Evolutionary conservation across 1,140 invertebrate genomes (phyloP).

Genomic region (Zelostemma sp.): DNA sequence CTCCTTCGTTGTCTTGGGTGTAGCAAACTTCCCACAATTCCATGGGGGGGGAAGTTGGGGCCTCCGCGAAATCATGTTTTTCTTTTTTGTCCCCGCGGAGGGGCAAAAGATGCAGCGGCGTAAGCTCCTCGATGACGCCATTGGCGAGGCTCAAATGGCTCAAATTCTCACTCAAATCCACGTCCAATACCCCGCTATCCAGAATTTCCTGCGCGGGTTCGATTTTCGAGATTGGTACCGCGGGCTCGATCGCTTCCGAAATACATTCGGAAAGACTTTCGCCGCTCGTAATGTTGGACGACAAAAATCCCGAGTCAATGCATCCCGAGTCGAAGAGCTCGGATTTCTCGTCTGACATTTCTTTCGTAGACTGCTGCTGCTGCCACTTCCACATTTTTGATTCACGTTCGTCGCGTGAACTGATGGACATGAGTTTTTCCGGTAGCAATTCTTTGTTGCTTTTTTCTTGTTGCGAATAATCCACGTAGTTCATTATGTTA

Average conservation of each 20-base stretch:
- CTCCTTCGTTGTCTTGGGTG: conserved; percentile 77
- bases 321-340: conserved; percentile 17
- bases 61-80: not conserved
- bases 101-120: conserved; percentile 15
- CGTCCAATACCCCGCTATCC: conserved; percentile 70
- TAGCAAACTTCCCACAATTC: conserved; percentile 73
- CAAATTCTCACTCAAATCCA: conserved; percentile 66
- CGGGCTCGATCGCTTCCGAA: conserved; percentile 23
- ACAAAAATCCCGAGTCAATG: conserved; percentile 70
- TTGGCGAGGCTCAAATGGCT: conserved; percentile 65
- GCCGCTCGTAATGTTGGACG: conserved; percentile 58
- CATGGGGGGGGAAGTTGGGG: not conserved
- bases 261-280: conserved; percentile 55
- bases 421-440: too few species aligned
- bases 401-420: too few species aligned
- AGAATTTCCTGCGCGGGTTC: conserved; percentile 53
- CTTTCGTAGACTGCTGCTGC: conserved; percentile 12
- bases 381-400: conserved; percentile 55
- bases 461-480: too few species aligned
- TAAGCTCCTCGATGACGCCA: conserved; percentile 3
- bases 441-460: too few species aligned
- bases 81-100: not conserved
- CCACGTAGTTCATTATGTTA: not conserved
- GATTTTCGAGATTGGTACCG: not conserved
- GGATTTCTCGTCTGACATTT: conserved; percentile 1